Percentiles rank a stretch among this genome's conserved stretches.
phyloP scores from a whole-genome alignment of 23 tunicate species.

The Oikopleura albicans region DNA sequence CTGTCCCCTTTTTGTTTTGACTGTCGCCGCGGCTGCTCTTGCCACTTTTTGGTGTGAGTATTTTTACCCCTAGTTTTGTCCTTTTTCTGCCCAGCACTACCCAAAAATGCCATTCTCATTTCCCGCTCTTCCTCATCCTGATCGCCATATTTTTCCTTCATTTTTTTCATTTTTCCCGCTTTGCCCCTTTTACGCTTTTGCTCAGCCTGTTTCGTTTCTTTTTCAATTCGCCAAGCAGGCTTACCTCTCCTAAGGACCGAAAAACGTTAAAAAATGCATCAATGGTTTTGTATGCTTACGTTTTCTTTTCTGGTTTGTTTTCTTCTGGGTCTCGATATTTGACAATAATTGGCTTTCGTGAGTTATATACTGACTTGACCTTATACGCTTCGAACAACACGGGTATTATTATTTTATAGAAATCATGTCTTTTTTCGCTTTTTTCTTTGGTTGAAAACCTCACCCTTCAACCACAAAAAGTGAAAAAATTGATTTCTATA shows the following conservation, averaged over 20 bases:
- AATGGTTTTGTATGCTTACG: no score
- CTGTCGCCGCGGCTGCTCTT: background rate
- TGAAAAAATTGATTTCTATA: no score
- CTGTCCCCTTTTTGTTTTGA: background rate
- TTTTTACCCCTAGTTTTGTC: constrained; percentile 22
- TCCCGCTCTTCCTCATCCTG: constrained; percentile 53
- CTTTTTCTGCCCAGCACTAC: constrained; percentile 20
- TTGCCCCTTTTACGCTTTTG: constrained; percentile 20
- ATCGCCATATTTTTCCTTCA: constrained; percentile 48
- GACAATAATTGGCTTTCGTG: no score
- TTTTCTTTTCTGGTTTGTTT: background rate
- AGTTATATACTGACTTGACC: no score
- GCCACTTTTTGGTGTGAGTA: constrained; percentile 14
- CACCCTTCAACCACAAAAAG: no score
- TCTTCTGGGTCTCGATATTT: background rate
- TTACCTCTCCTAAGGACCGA: no score
- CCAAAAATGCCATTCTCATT: constrained; percentile 48
- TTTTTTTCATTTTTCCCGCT: constrained; percentile 36
- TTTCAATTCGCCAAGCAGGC: background rate
- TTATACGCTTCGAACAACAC: no score
- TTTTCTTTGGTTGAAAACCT: no score
- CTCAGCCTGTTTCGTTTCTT: background rate
- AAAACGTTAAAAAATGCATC: no score
- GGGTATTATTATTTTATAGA: no score
- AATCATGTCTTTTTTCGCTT: no score